phyloP scores from a whole-genome alignment of 2,797 vertebrate genomes.

The Typhlichthys subterraneus region DNA sequence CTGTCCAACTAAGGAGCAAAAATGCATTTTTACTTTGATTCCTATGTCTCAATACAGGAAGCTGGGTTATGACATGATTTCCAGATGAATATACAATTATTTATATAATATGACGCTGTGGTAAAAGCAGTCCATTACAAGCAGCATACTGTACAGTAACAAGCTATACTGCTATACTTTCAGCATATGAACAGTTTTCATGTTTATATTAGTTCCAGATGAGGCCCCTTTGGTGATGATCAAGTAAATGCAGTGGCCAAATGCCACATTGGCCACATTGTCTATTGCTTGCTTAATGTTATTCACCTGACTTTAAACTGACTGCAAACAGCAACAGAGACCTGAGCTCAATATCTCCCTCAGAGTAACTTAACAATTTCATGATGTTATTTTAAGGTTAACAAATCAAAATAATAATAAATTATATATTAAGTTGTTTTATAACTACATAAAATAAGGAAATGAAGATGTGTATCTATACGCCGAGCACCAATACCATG shows the following conservation, averaged over 20 bases:
- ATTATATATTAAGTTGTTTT: too few species aligned
- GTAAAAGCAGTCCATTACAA: too few species aligned
- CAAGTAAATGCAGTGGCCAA: constrained; percentile 1
- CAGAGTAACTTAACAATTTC: background rate
- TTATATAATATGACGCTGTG: too few species aligned
- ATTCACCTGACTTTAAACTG: background rate
- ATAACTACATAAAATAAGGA: constrained; percentile 29
- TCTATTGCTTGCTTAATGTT: background rate
- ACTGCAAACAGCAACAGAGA: background rate
- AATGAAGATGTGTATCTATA: constrained; percentile 19
- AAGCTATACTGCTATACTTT: background rate
- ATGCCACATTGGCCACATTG: background rate
- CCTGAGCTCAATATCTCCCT: background rate
- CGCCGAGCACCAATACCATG: too few species aligned
- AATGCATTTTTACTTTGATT: too few species aligned
- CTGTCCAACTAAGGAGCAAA: too few species aligned
- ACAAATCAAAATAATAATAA: too few species aligned
- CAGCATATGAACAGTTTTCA: background rate
- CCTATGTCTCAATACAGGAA: too few species aligned
- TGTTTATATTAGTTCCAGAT: background rate
- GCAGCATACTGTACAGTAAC: too few species aligned
- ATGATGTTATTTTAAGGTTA: too few species aligned
- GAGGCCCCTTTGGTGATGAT: background rate
- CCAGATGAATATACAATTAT: too few species aligned
- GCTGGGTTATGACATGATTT: too few species aligned